phyloP scores from a whole-genome alignment of 2,113 vertebrate species.

The Bothrops jararaca region DNA sequence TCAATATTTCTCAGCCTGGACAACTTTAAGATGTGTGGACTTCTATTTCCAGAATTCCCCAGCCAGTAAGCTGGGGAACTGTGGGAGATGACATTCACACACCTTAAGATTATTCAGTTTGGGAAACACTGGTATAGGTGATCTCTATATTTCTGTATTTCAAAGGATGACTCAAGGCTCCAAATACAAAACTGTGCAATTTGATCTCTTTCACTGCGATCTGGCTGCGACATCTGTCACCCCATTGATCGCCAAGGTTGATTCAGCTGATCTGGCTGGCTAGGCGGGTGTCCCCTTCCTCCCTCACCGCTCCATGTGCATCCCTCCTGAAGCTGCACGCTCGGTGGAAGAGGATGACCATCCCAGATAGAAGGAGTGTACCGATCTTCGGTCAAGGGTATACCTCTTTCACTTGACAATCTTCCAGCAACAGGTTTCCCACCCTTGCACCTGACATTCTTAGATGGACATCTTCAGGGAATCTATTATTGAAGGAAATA shows the following conservation, averaged over 20 bases:
- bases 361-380: too few relatives aligned
- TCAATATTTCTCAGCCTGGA: background rate
- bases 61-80: background rate
- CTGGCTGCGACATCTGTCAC: too few relatives aligned
- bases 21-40: background rate
- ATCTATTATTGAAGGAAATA: background rate
- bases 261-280: too few relatives aligned
- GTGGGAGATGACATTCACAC: background rate
- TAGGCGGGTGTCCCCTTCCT: too few relatives aligned
- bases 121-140: background rate
- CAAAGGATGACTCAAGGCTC: background rate
- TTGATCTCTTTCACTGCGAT: background rate
- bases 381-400: too few relatives aligned
- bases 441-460: background rate
- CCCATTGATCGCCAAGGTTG: too few relatives aligned
- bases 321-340: too few relatives aligned
- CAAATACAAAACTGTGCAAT: background rate
- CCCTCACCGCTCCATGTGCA: too few relatives aligned
- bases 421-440: background rate
- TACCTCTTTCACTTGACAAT: background rate
- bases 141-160: background rate
- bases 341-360: too few relatives aligned
- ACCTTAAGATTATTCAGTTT: background rate
- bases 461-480: background rate
- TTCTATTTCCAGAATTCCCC: background rate